phyloP scores from a whole-genome alignment of 2,797 vertebrate genomes.

The Hapalemur alaotrensis region DNA sequence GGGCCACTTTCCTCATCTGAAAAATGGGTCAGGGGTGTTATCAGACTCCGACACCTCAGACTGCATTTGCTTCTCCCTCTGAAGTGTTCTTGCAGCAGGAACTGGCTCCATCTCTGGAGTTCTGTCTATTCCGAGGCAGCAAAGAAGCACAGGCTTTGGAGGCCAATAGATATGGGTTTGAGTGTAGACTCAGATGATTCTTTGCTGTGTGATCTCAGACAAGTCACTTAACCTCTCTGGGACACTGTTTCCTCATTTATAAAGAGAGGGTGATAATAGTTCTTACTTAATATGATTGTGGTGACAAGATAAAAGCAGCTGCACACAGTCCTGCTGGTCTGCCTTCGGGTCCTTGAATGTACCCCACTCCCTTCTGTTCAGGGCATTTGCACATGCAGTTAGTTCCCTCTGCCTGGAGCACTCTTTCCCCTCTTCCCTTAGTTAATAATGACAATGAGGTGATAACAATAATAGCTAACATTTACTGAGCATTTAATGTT shows the following conservation, averaged over 20 bases:
- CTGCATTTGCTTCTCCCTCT: background rate
- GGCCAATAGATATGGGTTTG: background rate
- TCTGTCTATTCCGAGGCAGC: background rate
- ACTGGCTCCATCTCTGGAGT: background rate
- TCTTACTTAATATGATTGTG: background rate
- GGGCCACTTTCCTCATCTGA: background rate
- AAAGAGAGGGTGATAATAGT: background rate
- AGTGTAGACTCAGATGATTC: background rate
- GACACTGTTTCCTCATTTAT: background rate
- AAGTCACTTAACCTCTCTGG: background rate
- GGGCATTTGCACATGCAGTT: background rate
- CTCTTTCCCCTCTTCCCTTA: background rate
- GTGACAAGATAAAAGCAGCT: background rate
- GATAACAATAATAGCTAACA: background rate
- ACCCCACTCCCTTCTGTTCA: fast-evolving
- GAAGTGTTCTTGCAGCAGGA: background rate
- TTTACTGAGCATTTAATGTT: background rate
- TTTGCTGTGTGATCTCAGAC: background rate
- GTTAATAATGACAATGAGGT: no score
- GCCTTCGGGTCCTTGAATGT: background rate
- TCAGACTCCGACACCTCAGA: background rate
- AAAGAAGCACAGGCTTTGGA: background rate
- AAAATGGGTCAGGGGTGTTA: fast-evolving
- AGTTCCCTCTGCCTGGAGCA: background rate
- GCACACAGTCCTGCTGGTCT: background rate